Evolutionary conservation across 2,113 vertebrate genomes (phyloP).

Genomic region (Corythaixoides concolor): DNA sequence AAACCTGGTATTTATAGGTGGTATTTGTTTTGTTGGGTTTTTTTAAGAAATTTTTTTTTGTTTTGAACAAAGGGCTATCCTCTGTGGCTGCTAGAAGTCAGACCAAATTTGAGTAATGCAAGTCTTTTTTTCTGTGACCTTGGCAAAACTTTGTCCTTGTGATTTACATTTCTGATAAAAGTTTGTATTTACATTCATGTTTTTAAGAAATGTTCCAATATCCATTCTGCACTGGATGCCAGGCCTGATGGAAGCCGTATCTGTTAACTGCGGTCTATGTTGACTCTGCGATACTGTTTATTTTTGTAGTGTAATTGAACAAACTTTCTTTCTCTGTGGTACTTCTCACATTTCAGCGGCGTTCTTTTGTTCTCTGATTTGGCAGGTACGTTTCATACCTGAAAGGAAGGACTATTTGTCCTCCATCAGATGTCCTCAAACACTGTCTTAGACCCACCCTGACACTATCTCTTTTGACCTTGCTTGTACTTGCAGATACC

Average conservation of each 20-base stretch:
- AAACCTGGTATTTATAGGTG: not conserved
- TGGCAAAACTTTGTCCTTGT: slow-evolving; percentile 73
- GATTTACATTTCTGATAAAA: slow-evolving; percentile 61
- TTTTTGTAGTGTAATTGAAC: slow-evolving; percentile 69
- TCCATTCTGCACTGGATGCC: slow-evolving; percentile 64
- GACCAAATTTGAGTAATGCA: not conserved
- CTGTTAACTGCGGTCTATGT: slow-evolving; percentile 71
- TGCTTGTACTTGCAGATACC: slow-evolving; percentile 31
- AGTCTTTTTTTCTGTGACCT: slow-evolving; percentile 66
- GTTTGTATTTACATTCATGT: slow-evolving; percentile 73
- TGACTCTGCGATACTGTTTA: slow-evolving; percentile 82
- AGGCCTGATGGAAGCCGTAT: slow-evolving; percentile 61
- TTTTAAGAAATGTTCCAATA: slow-evolving; percentile 76
- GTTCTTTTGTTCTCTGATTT: slow-evolving; percentile 56
- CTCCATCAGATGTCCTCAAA: slow-evolving; percentile 66
- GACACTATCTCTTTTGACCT: slow-evolving; percentile 68
- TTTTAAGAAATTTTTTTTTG: not conserved
- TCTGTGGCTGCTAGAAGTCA: not conserved
- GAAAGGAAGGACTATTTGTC: slow-evolving; percentile 63
- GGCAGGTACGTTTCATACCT: slow-evolving; percentile 65
- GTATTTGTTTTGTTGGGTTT: not conserved
- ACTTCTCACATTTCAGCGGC: slow-evolving; percentile 29
- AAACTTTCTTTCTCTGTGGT: slow-evolving; percentile 61
- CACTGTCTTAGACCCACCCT: slow-evolving; percentile 54
- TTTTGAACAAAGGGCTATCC: not conserved